A percentile compares a stretch with the other conserved stretches of the same genome.
Evolutionary conservation across 1,140 invertebrate genomes (phyloP).

Genomic region (Lordiphosa stackelbergi): DNA sequence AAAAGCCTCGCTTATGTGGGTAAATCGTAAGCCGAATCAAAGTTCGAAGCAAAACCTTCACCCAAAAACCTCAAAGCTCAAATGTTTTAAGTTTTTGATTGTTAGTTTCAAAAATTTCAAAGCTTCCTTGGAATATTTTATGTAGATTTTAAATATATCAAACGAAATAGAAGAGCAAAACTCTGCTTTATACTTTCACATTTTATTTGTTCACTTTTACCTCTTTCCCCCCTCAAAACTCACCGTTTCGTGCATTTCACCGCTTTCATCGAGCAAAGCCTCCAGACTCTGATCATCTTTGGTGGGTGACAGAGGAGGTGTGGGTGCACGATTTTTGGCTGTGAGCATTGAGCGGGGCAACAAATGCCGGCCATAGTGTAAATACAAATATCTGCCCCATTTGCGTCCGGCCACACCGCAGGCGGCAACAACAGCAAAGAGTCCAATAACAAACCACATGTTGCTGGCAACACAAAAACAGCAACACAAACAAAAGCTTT

Average conservation of each 20-base stretch:
- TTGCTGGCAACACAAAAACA: constrained; percentile 30
- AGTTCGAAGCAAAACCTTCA: too few species aligned
- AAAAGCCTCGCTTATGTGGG: too few species aligned
- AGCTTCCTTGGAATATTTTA: too few species aligned
- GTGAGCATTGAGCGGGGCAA: constrained; percentile 64
- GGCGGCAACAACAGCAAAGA: constrained; percentile 46
- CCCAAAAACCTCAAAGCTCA: too few species aligned
- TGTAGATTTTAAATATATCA: too few species aligned
- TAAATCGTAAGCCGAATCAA: too few species aligned
- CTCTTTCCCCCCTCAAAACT: constrained; percentile 25
- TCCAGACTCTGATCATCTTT: constrained; percentile 75
- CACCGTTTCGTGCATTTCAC: constrained; percentile 77
- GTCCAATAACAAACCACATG: constrained; percentile 65
- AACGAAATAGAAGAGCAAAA: too few species aligned
- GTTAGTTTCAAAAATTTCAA: too few species aligned
- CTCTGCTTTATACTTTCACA: too few species aligned
- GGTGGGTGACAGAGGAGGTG: constrained; percentile 64
- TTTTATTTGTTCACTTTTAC: too few species aligned
- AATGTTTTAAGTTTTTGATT: too few species aligned
- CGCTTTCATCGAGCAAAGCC: constrained; percentile 66
- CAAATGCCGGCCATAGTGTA: constrained; percentile 68
- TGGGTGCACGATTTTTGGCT: constrained; percentile 69
- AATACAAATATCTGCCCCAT: constrained; percentile 70
- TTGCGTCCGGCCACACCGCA: constrained; percentile 65
- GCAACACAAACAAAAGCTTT: constrained; percentile 19